Conservation (phyloP, 2,797 vertebrate species). For the Echeneis naucrates region DNA sequence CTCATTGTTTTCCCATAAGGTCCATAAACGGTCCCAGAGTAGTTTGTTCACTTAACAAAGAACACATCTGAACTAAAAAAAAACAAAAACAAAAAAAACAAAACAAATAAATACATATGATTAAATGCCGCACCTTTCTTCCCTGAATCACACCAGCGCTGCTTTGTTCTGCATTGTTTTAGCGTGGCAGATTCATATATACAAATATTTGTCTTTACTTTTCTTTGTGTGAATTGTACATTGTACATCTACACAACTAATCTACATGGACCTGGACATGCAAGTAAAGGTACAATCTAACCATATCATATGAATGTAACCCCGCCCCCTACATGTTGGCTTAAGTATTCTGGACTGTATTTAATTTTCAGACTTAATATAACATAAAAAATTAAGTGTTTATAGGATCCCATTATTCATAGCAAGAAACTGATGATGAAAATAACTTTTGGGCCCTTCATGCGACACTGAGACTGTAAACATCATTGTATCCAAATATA, state of each 20-base stretch:
- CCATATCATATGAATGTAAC: too few relatives aligned
- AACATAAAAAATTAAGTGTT: too few relatives aligned
- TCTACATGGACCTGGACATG: not conserved
- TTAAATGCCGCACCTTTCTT: not conserved
- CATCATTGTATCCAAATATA: too few relatives aligned
- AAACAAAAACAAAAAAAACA: not conserved
- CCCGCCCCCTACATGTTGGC: too few relatives aligned
- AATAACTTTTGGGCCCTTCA: too few relatives aligned
- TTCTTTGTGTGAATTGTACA: constrained; percentile 2
- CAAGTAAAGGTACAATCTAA: too few relatives aligned
- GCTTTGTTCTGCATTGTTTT: not conserved
- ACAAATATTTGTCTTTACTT: constrained; percentile 1
- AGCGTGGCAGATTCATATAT: not conserved
- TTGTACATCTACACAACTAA: not conserved
- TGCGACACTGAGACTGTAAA: too few relatives aligned
- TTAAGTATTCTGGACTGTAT: too few relatives aligned
- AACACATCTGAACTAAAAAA: not conserved
- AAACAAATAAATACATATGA: not conserved
- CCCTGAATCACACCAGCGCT: not conserved
- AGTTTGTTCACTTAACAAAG: not conserved
- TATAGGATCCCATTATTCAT: too few relatives aligned
- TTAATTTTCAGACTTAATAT: too few relatives aligned
- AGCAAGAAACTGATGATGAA: too few relatives aligned
- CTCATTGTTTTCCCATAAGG: too few relatives aligned
- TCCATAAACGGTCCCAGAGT: not conserved